Evolutionary conservation across 2,113 vertebrate species (phyloP), one percentile per base, ranked within the genome.

Genomic region (Panthera leo): DNA sequence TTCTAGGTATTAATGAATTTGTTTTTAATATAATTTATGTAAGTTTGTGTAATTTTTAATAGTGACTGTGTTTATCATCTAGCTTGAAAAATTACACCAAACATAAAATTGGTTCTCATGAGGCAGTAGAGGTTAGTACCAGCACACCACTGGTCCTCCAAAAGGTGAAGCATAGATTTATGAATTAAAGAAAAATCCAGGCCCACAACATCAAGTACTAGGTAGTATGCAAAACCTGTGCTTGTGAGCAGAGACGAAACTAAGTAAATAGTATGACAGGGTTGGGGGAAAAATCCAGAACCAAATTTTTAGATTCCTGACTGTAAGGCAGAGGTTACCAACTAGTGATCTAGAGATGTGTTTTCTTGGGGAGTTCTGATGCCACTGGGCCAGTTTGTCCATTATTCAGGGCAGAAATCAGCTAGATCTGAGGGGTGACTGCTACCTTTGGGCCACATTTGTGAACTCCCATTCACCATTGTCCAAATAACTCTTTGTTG

Each of bases 21-120:
- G 13, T 80, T 94, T 84, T 95, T 58, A 76, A 88, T 70, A 45
- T 27, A 58, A 85, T 19, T 68, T 94, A 23, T 55, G 3, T 42
- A 80, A 63, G 8, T 85, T 48, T 68, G 61, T 15, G 12, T 91
- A 45, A 79, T 70, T 94, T 96, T 95, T 70, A 13, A 61, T 79
- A 86, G 83, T 23, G 21, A 18, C 27, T 85, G 0, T 70, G 29
- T 75, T 92, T 90, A 75, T 73, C 16, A 55, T 82, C 1, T 18
- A 61, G 34, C 39, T 92, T 89, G 8, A 4, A 89, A 85, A 96
- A 63, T 92, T 95, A 31, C 18, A 85, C 11, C 80, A 96, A 95
- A 93, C 93, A 58, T 94, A 85, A 79, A 94, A 79, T 75, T 58
- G n/a, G 1, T 48, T 89, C 31, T 31, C 2, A 4, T 63, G 39